phyloP scores from a whole-genome alignment of 2,888 invertebrate genomes.

The Drosophila mettleri region DNA sequence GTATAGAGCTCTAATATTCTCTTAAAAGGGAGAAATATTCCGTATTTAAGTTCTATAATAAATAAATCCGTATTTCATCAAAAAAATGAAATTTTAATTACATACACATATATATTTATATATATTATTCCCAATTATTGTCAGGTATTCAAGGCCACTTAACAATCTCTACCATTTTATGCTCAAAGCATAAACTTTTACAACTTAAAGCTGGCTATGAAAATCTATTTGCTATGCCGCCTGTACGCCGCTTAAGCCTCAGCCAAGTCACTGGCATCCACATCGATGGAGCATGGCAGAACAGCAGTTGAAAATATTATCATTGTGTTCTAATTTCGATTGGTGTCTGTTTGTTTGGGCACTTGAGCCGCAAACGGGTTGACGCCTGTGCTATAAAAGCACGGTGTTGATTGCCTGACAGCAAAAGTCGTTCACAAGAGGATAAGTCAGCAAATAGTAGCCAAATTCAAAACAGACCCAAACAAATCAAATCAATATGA shows the following conservation, averaged over 20 bases:
- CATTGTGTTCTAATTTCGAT: constrained; percentile 43
- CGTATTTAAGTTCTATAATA: background rate
- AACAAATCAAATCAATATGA: constrained; percentile 39
- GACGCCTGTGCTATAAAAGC: constrained; percentile 44
- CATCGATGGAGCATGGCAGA: constrained; percentile 33
- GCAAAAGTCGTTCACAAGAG: constrained; percentile 31
- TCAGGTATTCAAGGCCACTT: background rate
- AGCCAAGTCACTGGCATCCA: constrained; percentile 14
- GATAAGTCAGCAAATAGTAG: constrained; percentile 15
- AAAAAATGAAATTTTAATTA: background rate
- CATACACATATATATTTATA: background rate
- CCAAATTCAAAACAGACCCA: background rate
- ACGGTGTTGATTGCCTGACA: constrained; percentile 19
- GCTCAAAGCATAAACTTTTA: background rate
- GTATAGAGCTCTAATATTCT: background rate
- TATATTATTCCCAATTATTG: too few species aligned
- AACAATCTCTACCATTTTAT: too few species aligned
- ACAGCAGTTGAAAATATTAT: constrained; percentile 39
- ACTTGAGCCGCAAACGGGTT: constrained; percentile 45
- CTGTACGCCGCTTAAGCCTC: constrained; percentile 2
- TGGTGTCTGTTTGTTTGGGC: constrained; percentile 6
- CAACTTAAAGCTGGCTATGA: constrained; percentile 8
- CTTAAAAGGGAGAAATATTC: background rate
- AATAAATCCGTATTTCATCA: background rate
- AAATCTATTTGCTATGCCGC: constrained; percentile 11